Evolutionary conservation across 2,888 invertebrate genomes (phyloP).

Genomic region (Ernsta delagoae): DNA sequence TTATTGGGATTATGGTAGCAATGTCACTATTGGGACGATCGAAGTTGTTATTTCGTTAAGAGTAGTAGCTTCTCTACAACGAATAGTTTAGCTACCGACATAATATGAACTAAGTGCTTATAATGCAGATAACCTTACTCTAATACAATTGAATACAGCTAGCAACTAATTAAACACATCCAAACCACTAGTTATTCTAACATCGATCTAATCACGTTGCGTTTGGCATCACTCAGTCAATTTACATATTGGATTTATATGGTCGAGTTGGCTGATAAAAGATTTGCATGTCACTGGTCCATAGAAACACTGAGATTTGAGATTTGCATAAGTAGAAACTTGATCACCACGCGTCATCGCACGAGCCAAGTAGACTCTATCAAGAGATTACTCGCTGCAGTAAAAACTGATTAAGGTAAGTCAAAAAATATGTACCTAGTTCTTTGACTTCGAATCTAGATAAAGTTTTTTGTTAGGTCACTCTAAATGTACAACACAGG

Average conservation of each 20-base stretch:
- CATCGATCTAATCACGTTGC: slow-evolving; percentile 7
- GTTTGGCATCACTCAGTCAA: slow-evolving; percentile 24
- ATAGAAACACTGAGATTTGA: slow-evolving; percentile 31
- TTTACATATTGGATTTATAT: slow-evolving; percentile 35
- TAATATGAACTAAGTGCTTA: not conserved
- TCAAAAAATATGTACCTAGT: slow-evolving; percentile 31
- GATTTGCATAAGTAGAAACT: slow-evolving; percentile 32
- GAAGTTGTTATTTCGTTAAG: too few species aligned
- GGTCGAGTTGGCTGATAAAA: slow-evolving; percentile 26
- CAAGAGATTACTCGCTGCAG: slow-evolving; percentile 30
- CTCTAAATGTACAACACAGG: slow-evolving; percentile 6
- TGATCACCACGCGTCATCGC: slow-evolving; percentile 35
- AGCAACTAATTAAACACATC: slow-evolving; percentile 11
- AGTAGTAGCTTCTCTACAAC: too few species aligned
- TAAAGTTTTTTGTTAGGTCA: slow-evolving; percentile 27
- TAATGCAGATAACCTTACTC: too few species aligned
- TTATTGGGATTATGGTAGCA: too few species aligned
- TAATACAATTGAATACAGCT: not conserved
- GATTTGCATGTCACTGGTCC: slow-evolving; percentile 31
- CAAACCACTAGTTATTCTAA: not conserved
- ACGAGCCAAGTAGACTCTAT: slow-evolving; percentile 31
- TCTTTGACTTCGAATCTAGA: slow-evolving; percentile 33
- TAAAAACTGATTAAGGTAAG: slow-evolving; percentile 33
- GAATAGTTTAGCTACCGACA: too few species aligned
- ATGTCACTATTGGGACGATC: too few species aligned